phyloP scores from a whole-genome alignment of 1,140 invertebrate species.

The Colletes gigas region DNA sequence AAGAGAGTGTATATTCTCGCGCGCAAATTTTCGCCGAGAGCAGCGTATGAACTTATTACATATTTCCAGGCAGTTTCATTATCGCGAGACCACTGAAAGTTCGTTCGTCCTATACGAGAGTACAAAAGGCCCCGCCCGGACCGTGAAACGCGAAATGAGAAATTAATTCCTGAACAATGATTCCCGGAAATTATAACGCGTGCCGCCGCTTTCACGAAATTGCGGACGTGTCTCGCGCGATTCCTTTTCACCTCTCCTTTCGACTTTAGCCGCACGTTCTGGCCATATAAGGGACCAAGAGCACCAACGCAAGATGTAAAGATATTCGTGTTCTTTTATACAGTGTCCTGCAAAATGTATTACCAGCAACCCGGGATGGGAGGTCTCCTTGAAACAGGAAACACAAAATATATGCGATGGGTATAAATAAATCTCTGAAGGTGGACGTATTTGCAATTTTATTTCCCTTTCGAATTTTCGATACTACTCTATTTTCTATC shows the following conservation, averaged over 20 bases:
- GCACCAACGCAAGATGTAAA: background rate
- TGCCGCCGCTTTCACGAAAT: conserved; percentile 18
- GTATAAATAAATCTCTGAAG: too few relatives aligned
- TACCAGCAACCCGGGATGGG: too few relatives aligned
- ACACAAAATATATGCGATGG: too few relatives aligned
- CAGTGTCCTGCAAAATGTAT: too few relatives aligned
- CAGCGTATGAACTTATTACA: conserved; percentile 31
- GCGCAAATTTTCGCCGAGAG: conserved; percentile 5
- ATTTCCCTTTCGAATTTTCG: too few relatives aligned
- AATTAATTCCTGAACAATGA: conserved; percentile 64
- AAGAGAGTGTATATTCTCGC: background rate
- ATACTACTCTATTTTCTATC: too few relatives aligned
- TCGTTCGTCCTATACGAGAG: conserved; percentile 32
- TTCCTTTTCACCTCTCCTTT: conserved; percentile 38
- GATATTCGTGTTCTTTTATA: background rate
- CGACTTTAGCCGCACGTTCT: conserved; percentile 6
- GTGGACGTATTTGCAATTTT: too few relatives aligned
- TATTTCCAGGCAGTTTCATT: conserved; percentile 44
- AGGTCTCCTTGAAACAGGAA: too few relatives aligned
- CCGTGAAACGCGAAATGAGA: conserved; percentile 49
- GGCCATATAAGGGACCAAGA: conserved; percentile 2
- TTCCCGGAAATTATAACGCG: conserved; percentile 52
- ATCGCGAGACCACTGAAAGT: conserved; percentile 29
- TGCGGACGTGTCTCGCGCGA: background rate
- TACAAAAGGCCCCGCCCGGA: conserved; percentile 36